Evolutionary conservation across 2,113 vertebrate species (phyloP).

Genomic region (Pantherophis guttatus): DNA sequence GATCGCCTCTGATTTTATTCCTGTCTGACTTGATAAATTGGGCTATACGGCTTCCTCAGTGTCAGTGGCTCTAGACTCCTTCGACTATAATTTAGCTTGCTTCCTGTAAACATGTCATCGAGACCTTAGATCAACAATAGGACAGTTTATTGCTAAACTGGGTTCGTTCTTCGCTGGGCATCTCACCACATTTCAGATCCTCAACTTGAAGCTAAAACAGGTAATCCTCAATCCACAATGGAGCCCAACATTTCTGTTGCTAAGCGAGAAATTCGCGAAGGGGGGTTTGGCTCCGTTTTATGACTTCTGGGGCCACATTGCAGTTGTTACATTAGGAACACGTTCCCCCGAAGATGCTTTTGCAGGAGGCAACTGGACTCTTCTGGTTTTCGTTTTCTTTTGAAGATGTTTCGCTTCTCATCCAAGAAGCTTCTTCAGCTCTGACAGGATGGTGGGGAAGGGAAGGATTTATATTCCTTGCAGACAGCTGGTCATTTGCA

Average conservation of each 20-base stretch:
- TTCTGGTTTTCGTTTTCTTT: too few relatives aligned
- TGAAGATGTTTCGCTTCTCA: too few relatives aligned
- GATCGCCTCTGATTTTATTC: neutral
- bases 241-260: too few relatives aligned
- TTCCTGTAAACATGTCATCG: neutral
- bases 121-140: neutral
- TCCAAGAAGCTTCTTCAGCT: too few relatives aligned
- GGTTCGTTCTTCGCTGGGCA: neutral
- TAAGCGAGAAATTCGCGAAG: too few relatives aligned
- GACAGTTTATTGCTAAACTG: neutral
- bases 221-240: too few relatives aligned
- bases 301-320: neutral
- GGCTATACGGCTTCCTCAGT: neutral
- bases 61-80: neutral
- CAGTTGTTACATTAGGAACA: neutral
- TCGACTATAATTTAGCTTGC: neutral
- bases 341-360: too few relatives aligned
- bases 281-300: too few relatives aligned
- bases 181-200: neutral
- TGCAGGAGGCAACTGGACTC: too few relatives aligned
- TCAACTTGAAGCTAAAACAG: neutral
- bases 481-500: too few relatives aligned
- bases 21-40: neutral
- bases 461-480: too few relatives aligned
- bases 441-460: too few relatives aligned